Conservation (phyloP, 2,888 invertebrate genomes). For the Ophion costatus region DNA sequence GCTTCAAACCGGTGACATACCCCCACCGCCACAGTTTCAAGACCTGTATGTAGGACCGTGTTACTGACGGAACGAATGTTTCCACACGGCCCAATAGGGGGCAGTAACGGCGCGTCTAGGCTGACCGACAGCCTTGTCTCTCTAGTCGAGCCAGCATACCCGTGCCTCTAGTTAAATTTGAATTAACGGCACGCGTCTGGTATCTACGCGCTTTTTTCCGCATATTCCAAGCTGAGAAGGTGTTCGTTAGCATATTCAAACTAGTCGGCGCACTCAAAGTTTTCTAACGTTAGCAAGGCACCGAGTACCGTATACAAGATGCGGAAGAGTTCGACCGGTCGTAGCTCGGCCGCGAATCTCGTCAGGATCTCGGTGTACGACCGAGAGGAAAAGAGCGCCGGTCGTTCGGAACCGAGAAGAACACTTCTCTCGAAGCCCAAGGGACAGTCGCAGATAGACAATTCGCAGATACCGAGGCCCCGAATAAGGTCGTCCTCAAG, state of each 20-base stretch:
- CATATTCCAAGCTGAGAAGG: not conserved
- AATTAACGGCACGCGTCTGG: not conserved
- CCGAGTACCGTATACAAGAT: constrained; percentile 56
- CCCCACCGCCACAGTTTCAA: no score
- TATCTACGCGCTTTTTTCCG: not conserved
- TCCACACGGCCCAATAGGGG: not conserved
- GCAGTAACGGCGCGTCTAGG: not conserved
- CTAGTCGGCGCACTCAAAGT: not conserved
- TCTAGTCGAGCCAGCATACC: not conserved
- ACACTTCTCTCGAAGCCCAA: constrained; percentile 68
- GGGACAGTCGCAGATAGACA: constrained; percentile 62
- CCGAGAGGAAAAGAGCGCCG: constrained; percentile 70
- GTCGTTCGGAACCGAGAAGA: constrained; percentile 69
- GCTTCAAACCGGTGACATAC: no score
- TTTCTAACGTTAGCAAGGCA: not conserved
- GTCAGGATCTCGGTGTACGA: constrained; percentile 73
- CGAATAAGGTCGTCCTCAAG: constrained; percentile 74
- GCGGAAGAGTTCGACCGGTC: constrained; percentile 69
- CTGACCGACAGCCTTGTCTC: not conserved
- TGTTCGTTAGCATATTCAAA: not conserved
- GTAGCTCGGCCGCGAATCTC: constrained; percentile 76
- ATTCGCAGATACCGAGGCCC: constrained; percentile 76
- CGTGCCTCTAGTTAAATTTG: constrained; percentile 2
- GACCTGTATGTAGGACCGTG: no score
- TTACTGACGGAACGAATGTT: not conserved